A percentile compares a stretch with the other conserved stretches of the same genome.
Conservation (phyloP, 2,797 vertebrate genomes). For the Melanotaenia pygmaea region DNA sequence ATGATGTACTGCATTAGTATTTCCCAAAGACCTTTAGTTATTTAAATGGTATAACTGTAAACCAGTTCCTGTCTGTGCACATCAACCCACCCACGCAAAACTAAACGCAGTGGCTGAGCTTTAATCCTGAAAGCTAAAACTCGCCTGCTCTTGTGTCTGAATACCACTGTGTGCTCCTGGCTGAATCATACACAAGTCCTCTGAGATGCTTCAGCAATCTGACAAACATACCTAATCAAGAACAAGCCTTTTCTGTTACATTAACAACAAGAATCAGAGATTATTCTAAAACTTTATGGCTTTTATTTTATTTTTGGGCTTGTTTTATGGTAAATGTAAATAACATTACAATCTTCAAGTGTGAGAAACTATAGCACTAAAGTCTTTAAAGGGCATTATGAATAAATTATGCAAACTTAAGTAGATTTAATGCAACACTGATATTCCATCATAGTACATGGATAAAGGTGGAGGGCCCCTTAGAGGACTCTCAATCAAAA, state of each 20-base stretch:
- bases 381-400: background rate
- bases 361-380: background rate
- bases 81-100: conserved; percentile 48
- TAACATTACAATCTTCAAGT: background rate
- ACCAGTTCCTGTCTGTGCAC: conserved; percentile 45
- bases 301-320: background rate
- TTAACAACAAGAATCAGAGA: conserved; percentile 4
- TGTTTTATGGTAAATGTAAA: background rate
- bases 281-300: background rate
- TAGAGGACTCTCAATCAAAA: background rate
- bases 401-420: background rate
- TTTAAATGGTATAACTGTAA: conserved; percentile 38
- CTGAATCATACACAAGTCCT: conserved; percentile 23
- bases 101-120: conserved; percentile 38
- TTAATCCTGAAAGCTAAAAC: conserved; percentile 57
- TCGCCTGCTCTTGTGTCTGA: conserved; percentile 45
- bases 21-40: conserved; percentile 12
- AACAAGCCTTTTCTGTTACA: conserved; percentile 19
- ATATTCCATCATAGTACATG: background rate
- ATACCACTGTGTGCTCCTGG: conserved; percentile 59
- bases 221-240: conserved; percentile 5
- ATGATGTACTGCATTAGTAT: background rate
- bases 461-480: background rate
- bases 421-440: background rate
- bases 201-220: conserved; percentile 19